Base-by-base conservation (phyloP, 2,113 vertebrate species). In the Seriola rivoliana region DNA sequence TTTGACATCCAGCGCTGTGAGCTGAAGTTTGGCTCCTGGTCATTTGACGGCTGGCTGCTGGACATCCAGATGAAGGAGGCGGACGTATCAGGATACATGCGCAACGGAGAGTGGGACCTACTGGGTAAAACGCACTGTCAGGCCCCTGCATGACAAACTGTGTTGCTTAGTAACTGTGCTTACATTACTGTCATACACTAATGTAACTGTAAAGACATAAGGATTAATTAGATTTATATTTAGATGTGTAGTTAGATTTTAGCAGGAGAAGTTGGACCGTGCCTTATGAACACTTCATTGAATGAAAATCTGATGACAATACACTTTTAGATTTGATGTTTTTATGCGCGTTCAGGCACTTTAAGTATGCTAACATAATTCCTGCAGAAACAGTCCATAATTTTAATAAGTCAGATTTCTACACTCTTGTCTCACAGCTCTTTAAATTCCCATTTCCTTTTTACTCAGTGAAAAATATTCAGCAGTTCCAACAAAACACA, bases 1-100 rank as follows among this genome's bases (percentile, higher is more conserved):
- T 96, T 96, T 58, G 96, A 96, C 88, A 94, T 96, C 87, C 96
- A 96, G 85, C 94, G 88, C 52, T 96, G 95, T 44, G 94, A 96
- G 80, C 76, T 96, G 16, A 96, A 96, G 89, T 96, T 96, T 66
- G 96, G 96, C 74, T 96, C 96, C 0, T 96, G 96, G 95, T 95
- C 96, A 0, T 96, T 95, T 79, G 96, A 96, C 7, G 95, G 96
- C 68, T 96, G 95, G 96, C 85, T 95, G 78, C 88, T 96, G 85
- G 96, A 96, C 84, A 89, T 96, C 78, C 95, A 95, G 91, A 95
- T 96, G 95, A 94, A 91, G 16, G 94, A 95, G 74, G 95, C 95
- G 5, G 95, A 96, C 60, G 85, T 96, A 64, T 95, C 96, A 4
- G 94, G 95, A 67, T 96, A 94, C 90, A 95, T 95, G 94, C 65